Evolutionary conservation across 2,797 vertebrate species (phyloP), one percentile per base, ranked within the genome.

Genomic region (Iguana delicatissima): DNA sequence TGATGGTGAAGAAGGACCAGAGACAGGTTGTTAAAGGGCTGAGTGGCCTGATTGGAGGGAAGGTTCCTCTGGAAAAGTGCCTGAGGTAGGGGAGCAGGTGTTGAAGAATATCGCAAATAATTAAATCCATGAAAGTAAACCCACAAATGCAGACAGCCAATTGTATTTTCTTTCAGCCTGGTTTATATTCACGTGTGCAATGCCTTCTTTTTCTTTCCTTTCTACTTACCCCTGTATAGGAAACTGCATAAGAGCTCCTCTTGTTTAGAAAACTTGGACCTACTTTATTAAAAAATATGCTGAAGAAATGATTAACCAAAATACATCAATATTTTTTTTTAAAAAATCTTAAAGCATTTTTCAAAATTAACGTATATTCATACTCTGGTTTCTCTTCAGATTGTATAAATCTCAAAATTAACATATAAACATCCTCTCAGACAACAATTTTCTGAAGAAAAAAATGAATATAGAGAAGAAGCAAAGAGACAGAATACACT

Each of bases 231-330:
- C 18, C 85, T 82, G 24, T 90, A 24, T 3, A 84, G 12, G n/a
- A 73, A 85, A 42, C 4, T 29, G 29, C 38, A 86, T 12, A 59
- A 42, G n/a, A 50, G 12, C 62, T 50, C 32, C 22, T 87, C 29
- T 59, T 86, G 89, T 73, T 86, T 91, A 73, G 64, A 90, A 80
- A 84, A 91, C 46, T 29, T 69, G 81, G 69, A n/a, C 46, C 18
- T 32, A 72, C 0, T 74, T 14, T 74, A 50, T 67, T 67, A 29
- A 32, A 26, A 84, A 84, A 84, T 46, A 42, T 38, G 6, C n/a
- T 22, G 38, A 55, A 52, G 67, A 0, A n/a, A 86, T 12, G 52
- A 59, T 67, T 38, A 67, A 69, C 3, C 2, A 67, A 29, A 74
- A 46, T 62, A 35, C 10, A 89, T 79, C 59, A 85, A 79, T 62